A percentile compares a stretch with the other conserved stretches of the same genome.
These are phyloP conservation scores for Xiphydria camelus DNA, from an alignment of 2,888 invertebrate species.

Conservation along the genomic window DNA sequence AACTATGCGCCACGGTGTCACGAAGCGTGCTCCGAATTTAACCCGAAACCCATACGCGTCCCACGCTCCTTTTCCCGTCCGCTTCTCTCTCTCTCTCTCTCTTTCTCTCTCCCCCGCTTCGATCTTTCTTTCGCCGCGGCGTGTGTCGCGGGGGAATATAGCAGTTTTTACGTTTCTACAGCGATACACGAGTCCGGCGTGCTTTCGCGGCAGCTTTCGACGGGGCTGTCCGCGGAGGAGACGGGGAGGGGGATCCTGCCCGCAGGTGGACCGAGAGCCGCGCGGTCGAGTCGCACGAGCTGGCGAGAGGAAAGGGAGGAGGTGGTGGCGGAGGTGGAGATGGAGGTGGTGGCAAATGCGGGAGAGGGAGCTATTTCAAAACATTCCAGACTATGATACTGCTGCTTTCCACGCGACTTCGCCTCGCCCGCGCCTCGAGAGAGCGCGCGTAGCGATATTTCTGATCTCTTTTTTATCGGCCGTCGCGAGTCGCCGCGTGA, in stretches of 20 bases:
- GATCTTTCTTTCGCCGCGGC: too few species aligned
- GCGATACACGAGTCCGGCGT: constrained; percentile 1
- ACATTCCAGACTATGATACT: constrained; percentile 49
- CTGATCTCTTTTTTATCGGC: constrained; percentile 28
- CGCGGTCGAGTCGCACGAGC: constrained; percentile 7
- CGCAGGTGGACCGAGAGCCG: too few species aligned
- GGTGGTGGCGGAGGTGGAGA: constrained; percentile 1
- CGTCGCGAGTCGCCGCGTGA: neutral
- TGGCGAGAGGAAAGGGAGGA: constrained; percentile 12
- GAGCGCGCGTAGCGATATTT: constrained; percentile 24
- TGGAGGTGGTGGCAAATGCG: constrained; percentile 20
- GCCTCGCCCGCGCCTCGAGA: constrained; percentile 12
- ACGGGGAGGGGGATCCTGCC: neutral
- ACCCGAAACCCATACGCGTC: too few species aligned
- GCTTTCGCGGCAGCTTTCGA: too few species aligned
- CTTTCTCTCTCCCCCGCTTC: too few species aligned
- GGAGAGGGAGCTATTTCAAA: constrained; percentile 46
- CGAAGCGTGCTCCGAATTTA: too few species aligned
- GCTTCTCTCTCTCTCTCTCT: too few species aligned
- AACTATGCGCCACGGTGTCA: too few species aligned
- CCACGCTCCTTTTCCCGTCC: too few species aligned
- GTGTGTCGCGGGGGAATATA: constrained; percentile 2
- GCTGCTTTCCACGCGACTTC: constrained; percentile 43
- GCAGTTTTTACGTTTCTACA: constrained; percentile 9
- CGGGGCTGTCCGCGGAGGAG: constrained; percentile 5